Base-by-base conservation (phyloP, 1,140 invertebrate genomes). In the Diorhabda sublineata region DNA sequence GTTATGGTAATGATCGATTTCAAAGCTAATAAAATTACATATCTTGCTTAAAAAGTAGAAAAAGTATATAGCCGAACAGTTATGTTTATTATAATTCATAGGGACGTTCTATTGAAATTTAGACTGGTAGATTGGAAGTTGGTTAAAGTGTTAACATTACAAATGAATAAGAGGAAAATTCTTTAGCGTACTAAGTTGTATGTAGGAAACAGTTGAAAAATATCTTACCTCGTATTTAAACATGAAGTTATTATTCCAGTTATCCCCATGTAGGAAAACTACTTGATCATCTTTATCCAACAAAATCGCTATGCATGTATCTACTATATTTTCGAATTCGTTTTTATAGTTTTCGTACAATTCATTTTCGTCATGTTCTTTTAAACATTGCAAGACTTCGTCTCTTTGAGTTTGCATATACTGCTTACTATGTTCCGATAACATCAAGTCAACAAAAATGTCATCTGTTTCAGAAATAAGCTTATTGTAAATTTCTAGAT, bases 231-330 rank as follows among this genome's bases (percentile, higher is more conserved):
- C 62, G 62, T 69, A 73, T 64, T 68, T 66, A 61, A 71, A 77
- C 59, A 77, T 43, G 58, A 76, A 75, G 66, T 77, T 77, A 58
- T 75, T 77, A 58, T 69, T 75, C 76, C 76, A 77, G 68, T 69
- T 71, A 60, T 77, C 76, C 5, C 76, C 73, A 70, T 77, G 76
- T 3, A 57, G 58, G 11, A 77, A 66, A 42, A 76, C 76, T 41
- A 58, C 8, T 45, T 59, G 42, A 26, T 57, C 44, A 52, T 74
- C 73, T 5, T 66, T 56, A 26, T 8, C n/a, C 57, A 11, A 52
- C 58, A 57, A 73, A 66, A 43, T 74, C 60, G 8, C 73, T 64
- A 7, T 69, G 56, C 9, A 74, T 63, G 56, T 57, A 42, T 65
- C 58, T 7, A 57, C 58, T 2, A 66, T 58, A 57, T 65, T 52